A percentile compares a stretch with the other conserved stretches of the same genome.
phyloP scores from a whole-genome alignment of 2,888 invertebrate genomes.

The Drosophila koepferae region DNA sequence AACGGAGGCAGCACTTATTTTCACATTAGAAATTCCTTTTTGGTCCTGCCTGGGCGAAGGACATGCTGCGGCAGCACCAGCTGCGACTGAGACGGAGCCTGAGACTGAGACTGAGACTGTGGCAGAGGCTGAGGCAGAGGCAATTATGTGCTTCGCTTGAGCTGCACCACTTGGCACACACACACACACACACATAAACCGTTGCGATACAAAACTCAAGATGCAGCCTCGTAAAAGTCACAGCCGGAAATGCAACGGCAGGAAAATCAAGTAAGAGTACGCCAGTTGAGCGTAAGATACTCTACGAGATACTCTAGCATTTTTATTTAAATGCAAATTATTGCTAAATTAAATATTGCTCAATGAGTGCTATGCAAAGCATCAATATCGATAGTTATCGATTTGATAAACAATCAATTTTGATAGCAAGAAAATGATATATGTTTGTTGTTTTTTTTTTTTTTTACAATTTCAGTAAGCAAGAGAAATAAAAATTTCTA shows the following conservation, averaged over 20 bases:
- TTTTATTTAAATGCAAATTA: too few relatives aligned
- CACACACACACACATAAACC: conserved; percentile 11
- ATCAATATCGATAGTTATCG: background rate
- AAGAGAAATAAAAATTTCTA: too few relatives aligned
- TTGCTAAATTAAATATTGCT: too few relatives aligned
- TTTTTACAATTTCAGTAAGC: too few relatives aligned
- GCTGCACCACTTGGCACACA: conserved; percentile 56
- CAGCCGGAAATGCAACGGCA: conserved; percentile 73
- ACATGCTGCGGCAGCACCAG: conserved; percentile 24
- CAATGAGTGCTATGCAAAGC: too few relatives aligned
- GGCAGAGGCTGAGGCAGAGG: conserved; percentile 56
- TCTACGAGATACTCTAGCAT: background rate
- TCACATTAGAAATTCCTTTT: conserved; percentile 80
- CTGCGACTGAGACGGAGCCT: conserved; percentile 4
- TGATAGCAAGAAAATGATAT: background rate
- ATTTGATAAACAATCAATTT: background rate
- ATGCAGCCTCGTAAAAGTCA: conserved; percentile 74
- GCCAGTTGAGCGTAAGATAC: background rate
- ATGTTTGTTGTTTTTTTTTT: too few relatives aligned
- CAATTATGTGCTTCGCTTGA: conserved; percentile 82
- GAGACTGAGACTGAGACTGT: conserved; percentile 5
- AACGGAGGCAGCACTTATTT: conserved; percentile 75
- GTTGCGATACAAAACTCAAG: conserved; percentile 37
- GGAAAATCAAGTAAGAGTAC: conserved; percentile 8
- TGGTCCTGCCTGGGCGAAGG: conserved; percentile 46